A percentile compares a stretch with the other conserved stretches of the same genome.
phyloP scores from a whole-genome alignment of 2,113 vertebrate species.

The Paralichthys olivaceus region DNA sequence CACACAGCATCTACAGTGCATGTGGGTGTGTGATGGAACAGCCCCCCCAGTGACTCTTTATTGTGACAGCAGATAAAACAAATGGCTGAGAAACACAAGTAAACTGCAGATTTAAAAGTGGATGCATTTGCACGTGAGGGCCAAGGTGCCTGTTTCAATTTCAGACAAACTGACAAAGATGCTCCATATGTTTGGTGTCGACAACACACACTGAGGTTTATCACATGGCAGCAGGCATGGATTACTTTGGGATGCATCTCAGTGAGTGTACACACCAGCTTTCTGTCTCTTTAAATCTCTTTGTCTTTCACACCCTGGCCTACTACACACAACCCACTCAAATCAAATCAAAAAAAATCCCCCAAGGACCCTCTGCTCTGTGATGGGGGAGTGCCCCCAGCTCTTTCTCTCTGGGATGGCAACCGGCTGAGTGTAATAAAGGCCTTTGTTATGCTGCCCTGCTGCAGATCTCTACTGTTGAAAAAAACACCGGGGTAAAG shows the following conservation, averaged over 20 bases:
- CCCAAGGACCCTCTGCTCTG: conserved; percentile 68
- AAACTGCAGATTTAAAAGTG: conserved; percentile 1
- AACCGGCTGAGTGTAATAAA: conserved; percentile 76
- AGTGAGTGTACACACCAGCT: conserved; percentile 17
- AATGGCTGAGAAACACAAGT: background rate
- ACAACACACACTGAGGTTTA: conserved; percentile 6
- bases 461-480: conserved; percentile 49
- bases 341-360: conserved; percentile 75
- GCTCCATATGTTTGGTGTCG: conserved; percentile 35
- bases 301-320: conserved; percentile 62
- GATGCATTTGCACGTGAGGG: background rate
- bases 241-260: conserved; percentile 4
- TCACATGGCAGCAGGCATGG: conserved; percentile 11
- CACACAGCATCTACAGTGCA: conserved; percentile 8
- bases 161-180: conserved; percentile 40
- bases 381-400: conserved; percentile 69
- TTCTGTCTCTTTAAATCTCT: conserved; percentile 71
- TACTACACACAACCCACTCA: conserved; percentile 55
- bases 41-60: conserved; percentile 7
- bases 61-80: conserved; percentile 30
- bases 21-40: conserved; percentile 20
- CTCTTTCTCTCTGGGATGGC: conserved; percentile 66
- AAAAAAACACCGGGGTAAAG: conserved; percentile 25
- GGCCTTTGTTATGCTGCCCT: conserved; percentile 76
- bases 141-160: conserved; percentile 16